Evolutionary conservation across 2,888 invertebrate genomes (phyloP), one percentile per base, ranked within the genome.

Genomic region (Epicampocera succincta): DNA sequence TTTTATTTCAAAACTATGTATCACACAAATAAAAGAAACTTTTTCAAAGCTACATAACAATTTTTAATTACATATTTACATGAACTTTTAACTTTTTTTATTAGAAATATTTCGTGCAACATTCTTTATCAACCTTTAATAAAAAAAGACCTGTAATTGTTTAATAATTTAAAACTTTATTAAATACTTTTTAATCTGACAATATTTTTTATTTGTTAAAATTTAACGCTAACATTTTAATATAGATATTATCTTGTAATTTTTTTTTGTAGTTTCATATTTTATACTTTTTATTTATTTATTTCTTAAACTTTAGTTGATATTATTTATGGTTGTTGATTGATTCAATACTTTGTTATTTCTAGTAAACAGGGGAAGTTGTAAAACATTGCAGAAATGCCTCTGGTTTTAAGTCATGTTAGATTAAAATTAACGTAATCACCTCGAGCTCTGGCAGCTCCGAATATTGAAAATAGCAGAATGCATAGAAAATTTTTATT

Each of bases 151-250:
- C 15, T 48, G 25, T 52, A 29, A 29, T 52, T 63, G 15, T 52
- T 73, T 66, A 66, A 72, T 76, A 61, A 82, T 76, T 65, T 80
- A 69, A 63, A 38, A 63, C 33, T 83, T 75, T 76, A 84, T 80
- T 80, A 40, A 58, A 73, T 60, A 61, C 44, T 48, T 61, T 61
- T 76, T 58, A 38, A 46, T 63, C 63, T 56, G 50, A 54, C 66
- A 74, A 21, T 29, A 68, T 52, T 29, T 54, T 33, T 33, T 33
- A 9, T 33, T 74, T 40, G 46, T 66, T 73, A 73, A 80, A 71
- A 63, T 76, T 83, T 80, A 83, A 83, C 80, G 21, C 73, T 74
- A 83, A 77, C 76, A 76, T 75, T 76, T 68, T 82, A 56, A 79
- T 44, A 79, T 76, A 58, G 38, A 75, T 80, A 40, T 58, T 29